Evolutionary conservation across 2,113 vertebrate species (phyloP).

Genomic region (Rafetus swinhoei): DNA sequence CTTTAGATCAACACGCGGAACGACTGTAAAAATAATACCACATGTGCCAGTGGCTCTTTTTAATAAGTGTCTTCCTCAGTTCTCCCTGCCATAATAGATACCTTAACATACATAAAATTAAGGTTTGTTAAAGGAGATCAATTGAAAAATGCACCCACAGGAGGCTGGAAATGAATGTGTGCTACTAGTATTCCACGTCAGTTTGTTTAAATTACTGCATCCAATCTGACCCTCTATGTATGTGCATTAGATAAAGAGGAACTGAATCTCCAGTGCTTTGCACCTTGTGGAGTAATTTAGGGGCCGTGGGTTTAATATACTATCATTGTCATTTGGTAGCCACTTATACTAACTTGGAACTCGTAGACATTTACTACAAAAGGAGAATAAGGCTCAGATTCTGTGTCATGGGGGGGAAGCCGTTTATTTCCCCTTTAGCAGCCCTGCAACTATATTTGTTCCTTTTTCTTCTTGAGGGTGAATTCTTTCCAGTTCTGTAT

Average conservation of each 20-base stretch:
- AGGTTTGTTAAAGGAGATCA: conserved; percentile 80
- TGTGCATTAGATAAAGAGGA: not conserved
- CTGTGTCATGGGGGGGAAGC: not conserved
- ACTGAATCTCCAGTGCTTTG: not conserved
- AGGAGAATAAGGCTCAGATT: not conserved
- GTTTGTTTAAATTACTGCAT: conserved; percentile 13
- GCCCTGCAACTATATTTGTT: not conserved
- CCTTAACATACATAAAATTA: conserved; percentile 74
- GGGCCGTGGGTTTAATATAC: not conserved
- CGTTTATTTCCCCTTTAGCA: not conserved
- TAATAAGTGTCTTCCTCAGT: conserved; percentile 89
- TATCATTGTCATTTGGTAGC: not conserved
- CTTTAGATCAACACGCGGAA: conserved; percentile 85
- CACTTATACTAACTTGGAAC: not conserved
- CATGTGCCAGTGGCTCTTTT: conserved; percentile 80
- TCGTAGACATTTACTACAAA: not conserved
- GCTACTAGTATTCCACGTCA: conserved; percentile 20
- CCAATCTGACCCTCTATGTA: not conserved
- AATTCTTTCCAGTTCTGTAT: not conserved
- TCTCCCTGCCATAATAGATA: conserved; percentile 79
- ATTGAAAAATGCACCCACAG: conserved; percentile 71
- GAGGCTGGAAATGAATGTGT: conserved; percentile 49
- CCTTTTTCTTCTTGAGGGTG: not conserved
- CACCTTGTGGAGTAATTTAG: not conserved
- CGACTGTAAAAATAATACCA: conserved; percentile 85